Percentiles rank a stretch among this genome's conserved stretches.
phyloP scores from a whole-genome alignment of 2,797 vertebrate species.

The Poecile montanus region DNA sequence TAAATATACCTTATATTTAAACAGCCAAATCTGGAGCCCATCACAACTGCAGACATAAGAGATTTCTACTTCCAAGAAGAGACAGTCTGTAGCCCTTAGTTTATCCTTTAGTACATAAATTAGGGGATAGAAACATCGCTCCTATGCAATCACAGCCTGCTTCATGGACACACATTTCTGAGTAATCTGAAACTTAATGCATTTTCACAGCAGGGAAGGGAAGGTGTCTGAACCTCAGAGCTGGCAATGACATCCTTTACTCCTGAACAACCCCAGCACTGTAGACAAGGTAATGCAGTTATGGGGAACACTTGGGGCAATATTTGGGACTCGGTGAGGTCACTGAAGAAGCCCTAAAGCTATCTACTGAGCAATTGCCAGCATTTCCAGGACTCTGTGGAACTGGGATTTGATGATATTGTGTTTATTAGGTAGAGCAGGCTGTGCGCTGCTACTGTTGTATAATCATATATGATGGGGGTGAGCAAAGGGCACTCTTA shows the following conservation, averaged over 20 bases:
- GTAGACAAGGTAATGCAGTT: background rate
- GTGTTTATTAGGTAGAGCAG: background rate
- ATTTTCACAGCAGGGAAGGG: background rate
- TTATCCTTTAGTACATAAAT: background rate
- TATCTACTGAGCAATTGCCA: background rate
- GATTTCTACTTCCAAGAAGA: background rate
- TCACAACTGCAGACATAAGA: background rate
- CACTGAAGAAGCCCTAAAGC: background rate
- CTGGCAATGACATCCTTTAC: background rate
- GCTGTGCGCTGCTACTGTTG: background rate
- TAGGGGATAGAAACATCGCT: background rate
- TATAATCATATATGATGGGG: background rate
- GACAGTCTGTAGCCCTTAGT: background rate
- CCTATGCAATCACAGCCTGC: background rate
- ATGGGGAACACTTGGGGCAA: background rate
- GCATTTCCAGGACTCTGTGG: background rate
- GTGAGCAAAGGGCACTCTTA: conserved; percentile 30
- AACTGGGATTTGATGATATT: background rate
- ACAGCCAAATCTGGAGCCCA: background rate
- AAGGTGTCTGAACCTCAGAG: background rate
- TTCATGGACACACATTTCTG: background rate
- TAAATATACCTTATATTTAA: background rate
- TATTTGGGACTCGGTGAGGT: background rate
- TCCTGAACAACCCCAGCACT: background rate
- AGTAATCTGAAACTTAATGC: background rate